phyloP scores from a whole-genome alignment of 2,888 invertebrate genomes.

The Meliscaeva auricollis region DNA sequence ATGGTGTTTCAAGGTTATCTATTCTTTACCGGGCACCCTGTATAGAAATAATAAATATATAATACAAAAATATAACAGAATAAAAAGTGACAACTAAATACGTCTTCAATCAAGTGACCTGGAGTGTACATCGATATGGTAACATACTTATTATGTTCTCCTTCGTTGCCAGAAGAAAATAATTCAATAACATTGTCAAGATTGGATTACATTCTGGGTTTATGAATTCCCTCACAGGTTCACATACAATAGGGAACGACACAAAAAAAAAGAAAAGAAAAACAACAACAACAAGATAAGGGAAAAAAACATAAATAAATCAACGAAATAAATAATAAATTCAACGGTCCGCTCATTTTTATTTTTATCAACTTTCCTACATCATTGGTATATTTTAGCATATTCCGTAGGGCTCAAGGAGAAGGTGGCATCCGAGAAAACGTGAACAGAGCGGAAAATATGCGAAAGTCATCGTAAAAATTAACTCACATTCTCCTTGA shows the following conservation, averaged over 20 bases:
- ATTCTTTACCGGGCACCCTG: no score
- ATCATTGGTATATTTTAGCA: conserved; percentile 36
- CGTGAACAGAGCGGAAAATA: conserved; percentile 53
- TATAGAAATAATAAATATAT: no score
- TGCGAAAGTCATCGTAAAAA: conserved; percentile 65
- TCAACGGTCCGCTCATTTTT: conserved; percentile 58
- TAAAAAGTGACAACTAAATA: neutral
- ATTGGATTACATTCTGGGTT: conserved; percentile 56
- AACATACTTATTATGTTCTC: conserved; percentile 29
- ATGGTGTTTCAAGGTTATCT: no score
- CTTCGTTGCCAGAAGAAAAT: conserved; percentile 28
- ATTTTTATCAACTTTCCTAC: conserved; percentile 45
- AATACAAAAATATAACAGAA: no score
- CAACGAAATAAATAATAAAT: conserved; percentile 64
- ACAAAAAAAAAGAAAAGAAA: neutral
- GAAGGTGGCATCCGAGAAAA: neutral
- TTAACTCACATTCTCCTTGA: conserved; percentile 25
- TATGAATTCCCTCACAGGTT: conserved; percentile 22
- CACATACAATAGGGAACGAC: neutral
- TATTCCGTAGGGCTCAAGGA: conserved; percentile 23
- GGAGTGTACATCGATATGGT: neutral
- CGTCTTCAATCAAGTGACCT: neutral
- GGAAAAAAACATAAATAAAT: conserved; percentile 44
- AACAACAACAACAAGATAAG: conserved; percentile 1
- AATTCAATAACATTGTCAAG: conserved; percentile 40